phyloP scores from a whole-genome alignment of 2,113 vertebrate genomes.

The Sardina pilchardus region DNA sequence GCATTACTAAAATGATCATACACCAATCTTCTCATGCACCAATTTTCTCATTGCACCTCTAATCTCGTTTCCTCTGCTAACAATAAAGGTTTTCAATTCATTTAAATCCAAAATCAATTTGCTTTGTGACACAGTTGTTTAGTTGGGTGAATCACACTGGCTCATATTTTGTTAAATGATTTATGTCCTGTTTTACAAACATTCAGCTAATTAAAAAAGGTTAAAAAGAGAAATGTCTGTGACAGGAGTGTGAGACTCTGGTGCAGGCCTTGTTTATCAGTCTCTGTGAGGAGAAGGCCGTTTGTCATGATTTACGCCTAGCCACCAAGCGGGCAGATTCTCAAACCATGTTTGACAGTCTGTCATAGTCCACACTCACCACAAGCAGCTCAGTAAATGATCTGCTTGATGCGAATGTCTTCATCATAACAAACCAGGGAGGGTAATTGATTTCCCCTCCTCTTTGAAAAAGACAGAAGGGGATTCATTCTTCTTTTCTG shows the following conservation, averaged over 20 bases:
- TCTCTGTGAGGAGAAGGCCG: conserved; percentile 27
- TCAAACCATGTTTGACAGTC: conserved; percentile 70
- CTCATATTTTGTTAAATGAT: background rate
- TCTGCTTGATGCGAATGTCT: conserved; percentile 67
- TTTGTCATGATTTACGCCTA: conserved; percentile 56
- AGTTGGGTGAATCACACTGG: too few species aligned
- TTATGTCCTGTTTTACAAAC: background rate
- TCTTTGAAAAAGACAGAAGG: background rate
- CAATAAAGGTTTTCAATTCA: too few species aligned
- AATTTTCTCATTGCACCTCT: too few species aligned
- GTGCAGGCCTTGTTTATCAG: background rate
- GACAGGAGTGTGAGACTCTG: background rate
- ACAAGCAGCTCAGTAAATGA: conserved; percentile 61
- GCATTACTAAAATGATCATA: too few species aligned
- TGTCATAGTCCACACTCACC: conserved; percentile 47
- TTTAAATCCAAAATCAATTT: too few species aligned
- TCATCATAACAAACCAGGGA: conserved; percentile 65
- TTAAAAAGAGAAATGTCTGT: background rate
- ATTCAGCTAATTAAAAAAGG: background rate
- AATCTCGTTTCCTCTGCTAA: too few species aligned
- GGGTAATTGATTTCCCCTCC: conserved; percentile 48
- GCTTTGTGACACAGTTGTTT: too few species aligned
- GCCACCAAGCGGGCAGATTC: conserved; percentile 52
- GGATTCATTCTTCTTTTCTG: background rate
- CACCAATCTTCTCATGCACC: too few species aligned